Base-by-base conservation (phyloP, 2,113 vertebrate genomes). In the Hiodon tergisus region DNA sequence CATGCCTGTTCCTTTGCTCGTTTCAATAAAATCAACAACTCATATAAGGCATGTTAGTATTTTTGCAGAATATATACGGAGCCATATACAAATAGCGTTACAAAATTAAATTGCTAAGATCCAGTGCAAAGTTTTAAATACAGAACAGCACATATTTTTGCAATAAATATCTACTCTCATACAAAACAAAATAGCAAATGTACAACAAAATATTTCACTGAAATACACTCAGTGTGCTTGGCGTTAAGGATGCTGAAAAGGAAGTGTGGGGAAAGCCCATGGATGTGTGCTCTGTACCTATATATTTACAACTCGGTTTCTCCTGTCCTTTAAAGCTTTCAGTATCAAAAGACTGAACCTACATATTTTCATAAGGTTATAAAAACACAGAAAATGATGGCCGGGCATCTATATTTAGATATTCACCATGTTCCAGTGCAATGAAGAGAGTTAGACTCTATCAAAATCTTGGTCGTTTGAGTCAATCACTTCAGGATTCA, bases 401-500 rank as follows among this genome's bases (percentile, higher is more conserved):
- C 50, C 65, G n/a, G 70, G 61, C 51, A 71, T 69, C 66, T 70
- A 61, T 59, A n/a, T 57, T 55, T 16, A 57, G 51, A 31, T 63
- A 17, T 74, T 71, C 7, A n/a, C n/a, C 48, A 5, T 14, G 17
- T 46, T 16, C 17, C 47, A 46, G 54, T 16, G 50, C n/a, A 48
- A 13, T 73, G 6, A 46, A 8, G 1, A n/a, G 14, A 67, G 63
- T 86, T 95, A 98, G 83, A 95, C 92, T 79, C 93, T 94, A 78
- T 99, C 95, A 51, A 96, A 96, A 80, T 97, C 94, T 0, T 91
- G 92, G 83, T 93, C 93, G 31, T 84, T 94, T 59, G 92, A 71
- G 62, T 94, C 95, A 84, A 97, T 90, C 70, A 93, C 89, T 85
- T 99, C 97, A 0, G 97, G 97, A 82, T 95, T 95, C 97, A 98